Evolutionary conservation across 2,797 vertebrate genomes (phyloP).

Genomic region (Rhincodon typus): DNA sequence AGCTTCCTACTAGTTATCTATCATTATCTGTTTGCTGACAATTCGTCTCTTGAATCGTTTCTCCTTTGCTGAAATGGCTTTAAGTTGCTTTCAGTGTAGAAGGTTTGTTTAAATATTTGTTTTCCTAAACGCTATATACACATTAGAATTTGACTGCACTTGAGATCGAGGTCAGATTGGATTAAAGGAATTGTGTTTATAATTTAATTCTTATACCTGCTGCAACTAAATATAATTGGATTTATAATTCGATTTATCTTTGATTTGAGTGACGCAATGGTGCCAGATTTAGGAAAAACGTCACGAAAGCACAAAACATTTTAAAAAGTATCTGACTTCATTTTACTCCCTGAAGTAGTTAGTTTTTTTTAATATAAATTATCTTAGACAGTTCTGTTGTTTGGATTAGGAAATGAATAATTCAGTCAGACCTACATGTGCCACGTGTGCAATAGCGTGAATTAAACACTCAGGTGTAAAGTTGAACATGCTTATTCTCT

Average conservation of each 20-base stretch:
- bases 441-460: neutral
- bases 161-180: neutral
- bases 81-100: neutral
- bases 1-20: neutral
- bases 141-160: neutral
- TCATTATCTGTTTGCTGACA: neutral
- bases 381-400: neutral
- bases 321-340: neutral
- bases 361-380: neutral
- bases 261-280: neutral
- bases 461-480: neutral
- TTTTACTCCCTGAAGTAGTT: neutral
- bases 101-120: neutral
- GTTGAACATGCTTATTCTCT: neutral
- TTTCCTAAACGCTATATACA: neutral
- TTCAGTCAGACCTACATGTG: neutral
- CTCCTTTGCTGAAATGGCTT: neutral
- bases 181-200: neutral
- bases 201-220: neutral
- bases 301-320: neutral
- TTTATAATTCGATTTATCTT: neutral
- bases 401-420: neutral
- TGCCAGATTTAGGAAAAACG: neutral
- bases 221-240: neutral
- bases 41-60: neutral